Conservation (phyloP, 2,797 vertebrate genomes). For the Aselliscus stoliczkanus region DNA sequence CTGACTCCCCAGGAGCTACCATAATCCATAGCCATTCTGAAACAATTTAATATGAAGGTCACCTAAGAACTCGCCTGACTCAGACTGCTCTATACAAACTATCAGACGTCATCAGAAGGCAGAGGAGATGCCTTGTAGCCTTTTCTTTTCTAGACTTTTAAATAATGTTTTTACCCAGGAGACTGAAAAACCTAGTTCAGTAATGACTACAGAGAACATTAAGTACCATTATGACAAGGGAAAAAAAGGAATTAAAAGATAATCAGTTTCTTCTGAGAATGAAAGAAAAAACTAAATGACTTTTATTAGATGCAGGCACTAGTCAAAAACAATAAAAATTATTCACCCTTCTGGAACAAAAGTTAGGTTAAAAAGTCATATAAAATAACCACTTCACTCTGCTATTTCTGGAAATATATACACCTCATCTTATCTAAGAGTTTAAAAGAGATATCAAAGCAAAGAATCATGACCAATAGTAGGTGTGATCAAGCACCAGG, state of each 20-base stretch:
- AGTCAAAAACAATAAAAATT: neutral
- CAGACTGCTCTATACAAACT: neutral
- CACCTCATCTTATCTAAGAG: neutral
- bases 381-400: neutral
- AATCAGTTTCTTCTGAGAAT: neutral
- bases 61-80: neutral
- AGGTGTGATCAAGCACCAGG: neutral
- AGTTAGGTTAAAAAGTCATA: neutral
- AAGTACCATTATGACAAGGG: neutral
- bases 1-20: neutral
- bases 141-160: slow-evolving; percentile 20
- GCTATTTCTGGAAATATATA: neutral
- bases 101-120: neutral
- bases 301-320: neutral
- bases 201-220: neutral
- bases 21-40: neutral
- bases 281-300: slow-evolving; percentile 20
- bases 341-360: neutral
- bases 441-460: neutral
- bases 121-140: neutral
- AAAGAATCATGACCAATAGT: neutral
- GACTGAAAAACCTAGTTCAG: neutral
- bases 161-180: neutral
- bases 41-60: neutral
- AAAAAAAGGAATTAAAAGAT: neutral